A percentile compares a stretch with the other conserved stretches of the same genome.
Conservation (phyloP, 1,140 invertebrate genomes). For the Saccostrea glomerata region DNA sequence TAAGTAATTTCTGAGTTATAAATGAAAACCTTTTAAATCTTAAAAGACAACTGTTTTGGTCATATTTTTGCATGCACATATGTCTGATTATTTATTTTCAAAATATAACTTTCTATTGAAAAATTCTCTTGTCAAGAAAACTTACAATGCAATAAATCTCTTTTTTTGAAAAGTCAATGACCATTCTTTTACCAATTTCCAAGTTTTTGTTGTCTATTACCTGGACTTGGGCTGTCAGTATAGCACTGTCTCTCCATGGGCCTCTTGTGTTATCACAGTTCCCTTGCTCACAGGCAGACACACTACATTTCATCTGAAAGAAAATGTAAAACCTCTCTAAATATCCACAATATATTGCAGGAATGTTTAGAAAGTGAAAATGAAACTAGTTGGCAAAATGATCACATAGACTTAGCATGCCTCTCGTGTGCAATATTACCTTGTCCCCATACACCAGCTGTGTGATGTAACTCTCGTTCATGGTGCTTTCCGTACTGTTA, state of each 20-base stretch:
- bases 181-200: not conserved
- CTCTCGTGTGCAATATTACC: not conserved
- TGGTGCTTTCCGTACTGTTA: not conserved
- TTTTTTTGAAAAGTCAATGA: not conserved
- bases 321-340: not conserved
- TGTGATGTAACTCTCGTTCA: conserved; percentile 41
- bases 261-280: conserved; percentile 59
- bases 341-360: not conserved
- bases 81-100: no score
- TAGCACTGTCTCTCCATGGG: conserved; percentile 59
- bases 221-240: conserved; percentile 57
- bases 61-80: no score
- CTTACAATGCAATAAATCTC: no score
- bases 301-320: conserved; percentile 60
- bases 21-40: no score
- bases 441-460: conserved; percentile 35
- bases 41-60: no score
- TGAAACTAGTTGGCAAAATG: no score
- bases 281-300: conserved; percentile 58
- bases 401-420: no score
- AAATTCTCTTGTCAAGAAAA: no score
- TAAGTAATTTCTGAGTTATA: no score
- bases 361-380: no score
- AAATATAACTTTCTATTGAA: no score
- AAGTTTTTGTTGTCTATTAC: conserved; percentile 42